Evolutionary conservation across 2,113 vertebrate species (phyloP).

Genomic region (Marmota monax): DNA sequence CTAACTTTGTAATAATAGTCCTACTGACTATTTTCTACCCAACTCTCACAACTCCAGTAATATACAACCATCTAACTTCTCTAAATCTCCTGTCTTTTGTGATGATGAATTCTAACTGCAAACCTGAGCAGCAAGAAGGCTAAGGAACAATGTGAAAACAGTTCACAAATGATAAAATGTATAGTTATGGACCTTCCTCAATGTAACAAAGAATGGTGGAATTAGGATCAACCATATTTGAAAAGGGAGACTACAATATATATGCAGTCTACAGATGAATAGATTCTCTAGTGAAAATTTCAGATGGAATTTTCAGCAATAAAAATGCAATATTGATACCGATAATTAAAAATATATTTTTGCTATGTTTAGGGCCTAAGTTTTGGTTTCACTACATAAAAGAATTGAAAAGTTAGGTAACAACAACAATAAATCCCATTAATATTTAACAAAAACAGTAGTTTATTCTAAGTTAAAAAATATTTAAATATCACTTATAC

Average conservation of each 20-base stretch:
- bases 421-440: background rate
- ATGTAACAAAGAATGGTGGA: slow-evolving; percentile 4
- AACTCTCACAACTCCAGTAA: background rate
- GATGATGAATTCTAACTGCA: background rate
- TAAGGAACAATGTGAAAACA: background rate
- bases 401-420: background rate
- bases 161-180: slow-evolving; percentile 12
- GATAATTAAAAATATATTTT: slow-evolving; percentile 10
- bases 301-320: background rate
- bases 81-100: background rate
- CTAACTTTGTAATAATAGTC: background rate
- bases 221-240: background rate
- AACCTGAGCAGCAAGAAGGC: background rate
- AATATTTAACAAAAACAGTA: background rate
- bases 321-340: background rate
- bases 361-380: background rate
- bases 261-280: background rate
- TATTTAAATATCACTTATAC: background rate
- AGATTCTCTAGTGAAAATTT: slow-evolving; percentile 11
- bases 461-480: slow-evolving; percentile 23
- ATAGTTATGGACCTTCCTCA: background rate
- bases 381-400: background rate
- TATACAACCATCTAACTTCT: background rate
- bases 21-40: background rate
- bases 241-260: background rate